Evolutionary conservation across 2,113 vertebrate species (phyloP).

Genomic region (Sisor rabdophorus): DNA sequence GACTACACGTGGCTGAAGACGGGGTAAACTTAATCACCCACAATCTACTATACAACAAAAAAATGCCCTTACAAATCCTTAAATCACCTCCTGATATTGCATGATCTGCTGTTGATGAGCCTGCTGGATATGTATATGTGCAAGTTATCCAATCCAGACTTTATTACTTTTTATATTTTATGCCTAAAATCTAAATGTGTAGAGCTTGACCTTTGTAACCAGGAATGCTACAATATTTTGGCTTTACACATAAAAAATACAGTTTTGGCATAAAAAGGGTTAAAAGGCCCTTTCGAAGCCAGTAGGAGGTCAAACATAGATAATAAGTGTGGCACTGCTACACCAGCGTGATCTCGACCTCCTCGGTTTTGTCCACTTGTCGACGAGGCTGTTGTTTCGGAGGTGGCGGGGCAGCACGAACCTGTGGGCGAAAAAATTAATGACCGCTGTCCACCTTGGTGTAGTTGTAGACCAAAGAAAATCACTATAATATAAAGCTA

Average conservation of each 20-base stretch:
- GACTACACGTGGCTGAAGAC: slow-evolving; percentile 64
- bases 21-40: slow-evolving; percentile 42
- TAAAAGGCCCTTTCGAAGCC: slow-evolving; percentile 59
- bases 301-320: slow-evolving; percentile 51
- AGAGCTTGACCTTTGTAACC: neutral
- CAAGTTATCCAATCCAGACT: slow-evolving; percentile 58
- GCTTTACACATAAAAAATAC: slow-evolving; percentile 31
- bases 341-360: slow-evolving; percentile 97
- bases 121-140: slow-evolving; percentile 37
- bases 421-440: slow-evolving; percentile 66
- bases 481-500: no score
- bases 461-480: no score
- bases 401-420: slow-evolving; percentile 91
- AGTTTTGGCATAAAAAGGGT: slow-evolving; percentile 57
- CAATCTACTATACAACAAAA: slow-evolving; percentile 53
- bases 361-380: slow-evolving; percentile 85
- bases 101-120: slow-evolving; percentile 24
- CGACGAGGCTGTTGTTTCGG: slow-evolving; percentile 86
- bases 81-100: slow-evolving; percentile 46
- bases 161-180: slow-evolving; percentile 15
- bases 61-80: slow-evolving; percentile 31
- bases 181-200: slow-evolving; percentile 5
- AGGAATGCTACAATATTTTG: neutral
- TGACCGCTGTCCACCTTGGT: no score
- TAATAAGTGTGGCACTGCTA: slow-evolving; percentile 60